Conservation (phyloP, 2,888 invertebrate species). For the Dendrolimus houi region DNA sequence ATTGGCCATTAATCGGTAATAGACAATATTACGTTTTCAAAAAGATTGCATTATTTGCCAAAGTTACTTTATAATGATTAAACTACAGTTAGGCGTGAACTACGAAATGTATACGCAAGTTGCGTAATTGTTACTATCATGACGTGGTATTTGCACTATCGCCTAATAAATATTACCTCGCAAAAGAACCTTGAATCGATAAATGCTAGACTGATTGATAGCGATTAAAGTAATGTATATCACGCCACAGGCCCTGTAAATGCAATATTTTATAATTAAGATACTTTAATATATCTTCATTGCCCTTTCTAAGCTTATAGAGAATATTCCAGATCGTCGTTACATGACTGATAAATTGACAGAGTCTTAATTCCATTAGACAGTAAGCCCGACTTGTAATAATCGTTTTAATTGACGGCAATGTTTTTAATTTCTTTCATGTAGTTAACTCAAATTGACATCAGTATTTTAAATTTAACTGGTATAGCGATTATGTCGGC, state of each 20-base stretch:
- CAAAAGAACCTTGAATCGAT: not conserved
- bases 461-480: no score
- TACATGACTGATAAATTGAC: not conserved
- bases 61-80: no score
- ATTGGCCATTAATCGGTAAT: no score
- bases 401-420: slow-evolving; percentile 29
- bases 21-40: no score
- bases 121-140: not conserved
- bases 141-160: slow-evolving; percentile 1
- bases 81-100: no score
- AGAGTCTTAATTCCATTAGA: slow-evolving; percentile 21
- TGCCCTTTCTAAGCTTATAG: not conserved
- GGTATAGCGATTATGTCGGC: no score
- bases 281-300: not conserved
- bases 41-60: no score
- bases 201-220: slow-evolving; percentile 5
- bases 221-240: not conserved
- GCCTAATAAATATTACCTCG: not conserved
- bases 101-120: not conserved
- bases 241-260: not conserved
- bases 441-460: slow-evolving; percentile 5
- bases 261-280: not conserved
- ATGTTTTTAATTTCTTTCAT: slow-evolving; percentile 26
- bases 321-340: not conserved
- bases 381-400: slow-evolving; percentile 14